Evolutionary conservation across 2,888 invertebrate genomes (phyloP), one percentile per base, ranked within the genome.

Genomic region (Seira musarum): DNA sequence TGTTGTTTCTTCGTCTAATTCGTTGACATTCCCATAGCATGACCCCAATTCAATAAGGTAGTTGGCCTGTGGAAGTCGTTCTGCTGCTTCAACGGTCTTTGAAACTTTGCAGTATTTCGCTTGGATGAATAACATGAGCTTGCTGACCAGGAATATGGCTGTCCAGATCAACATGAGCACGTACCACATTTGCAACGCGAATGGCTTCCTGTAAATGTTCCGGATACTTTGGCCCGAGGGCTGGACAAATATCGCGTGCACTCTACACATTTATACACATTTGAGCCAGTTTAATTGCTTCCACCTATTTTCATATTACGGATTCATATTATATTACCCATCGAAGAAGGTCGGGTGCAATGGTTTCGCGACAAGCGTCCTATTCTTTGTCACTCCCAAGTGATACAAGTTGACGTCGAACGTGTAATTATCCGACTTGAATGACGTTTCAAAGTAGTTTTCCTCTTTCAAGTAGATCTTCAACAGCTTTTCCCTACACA

Each of bases 301-400:
- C n/a, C n/a, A n/a, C n/a, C n/a, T n/a, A n/a, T n/a, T n/a, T n/a
- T n/a, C n/a, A n/a, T n/a, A n/a, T n/a, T n/a, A n/a, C n/a, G n/a
- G n/a, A n/a, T n/a, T n/a, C 3, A 35, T 66, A 25, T 8, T 66
- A 35, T 17, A 40, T 17, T 40, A 75, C 75, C 75, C 68, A 19
- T 75, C 75, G 63, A 61, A 75, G 21, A 46, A 75, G 15, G 75
- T 75, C 1, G 75, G 75, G 35, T 75, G 75, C 1, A 75, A 30
- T 2, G 75, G 68, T 24, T 40, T 1, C 1, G 75, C 75, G 3
- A 75, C 68, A 2, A 17, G 17, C 0, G 46, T 61, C n/a, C 68
- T 61, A 22, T 68, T 68, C 49, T 46, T 53, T 2, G 75, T 68
- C 2, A 75, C 15, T 22, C 68, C 68, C 24, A 57, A 30, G 25